Evolutionary conservation across 2,113 vertebrate genomes (phyloP).

Genomic region (Actenoides hombroni): DNA sequence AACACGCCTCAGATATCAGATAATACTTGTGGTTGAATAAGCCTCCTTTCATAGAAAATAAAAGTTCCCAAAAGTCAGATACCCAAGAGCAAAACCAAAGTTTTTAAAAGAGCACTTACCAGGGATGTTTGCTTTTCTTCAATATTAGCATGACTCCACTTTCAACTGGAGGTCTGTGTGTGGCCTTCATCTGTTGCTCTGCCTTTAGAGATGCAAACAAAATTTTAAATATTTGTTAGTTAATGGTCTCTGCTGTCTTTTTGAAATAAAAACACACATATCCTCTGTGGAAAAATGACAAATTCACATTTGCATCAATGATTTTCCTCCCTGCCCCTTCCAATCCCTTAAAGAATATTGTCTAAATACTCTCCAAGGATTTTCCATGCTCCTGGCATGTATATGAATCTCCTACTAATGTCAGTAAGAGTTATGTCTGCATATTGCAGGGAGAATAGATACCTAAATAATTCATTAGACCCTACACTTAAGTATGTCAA

Average conservation of each 20-base stretch:
- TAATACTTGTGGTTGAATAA: neutral
- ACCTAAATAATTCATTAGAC: slow-evolving; percentile 59
- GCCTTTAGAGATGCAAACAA: neutral
- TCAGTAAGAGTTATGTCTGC: slow-evolving; percentile 50
- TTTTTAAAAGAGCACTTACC: neutral
- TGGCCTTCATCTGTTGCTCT: neutral
- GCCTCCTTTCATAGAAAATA: neutral
- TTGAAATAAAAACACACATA: neutral
- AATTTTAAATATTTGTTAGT: slow-evolving; percentile 24
- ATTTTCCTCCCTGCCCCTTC: neutral
- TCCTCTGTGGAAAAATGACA: slow-evolving; percentile 24
- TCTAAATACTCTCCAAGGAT: slow-evolving; percentile 46
- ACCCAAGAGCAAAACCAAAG: neutral
- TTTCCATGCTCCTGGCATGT: slow-evolving; percentile 12
- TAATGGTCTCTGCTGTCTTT: neutral
- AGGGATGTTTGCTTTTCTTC: neutral
- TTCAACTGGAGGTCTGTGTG: neutral
- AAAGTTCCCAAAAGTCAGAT: neutral
- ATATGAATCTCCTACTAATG: slow-evolving; percentile 55
- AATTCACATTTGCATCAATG: neutral
- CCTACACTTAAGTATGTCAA: neutral
- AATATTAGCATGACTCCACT: neutral
- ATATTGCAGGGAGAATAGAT: neutral
- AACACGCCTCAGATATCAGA: neutral
- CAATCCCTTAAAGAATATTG: neutral